Percentiles rank a stretch among this genome's conserved stretches.
Conservation (phyloP, 2,888 invertebrate species). For the Spisula solida region DNA sequence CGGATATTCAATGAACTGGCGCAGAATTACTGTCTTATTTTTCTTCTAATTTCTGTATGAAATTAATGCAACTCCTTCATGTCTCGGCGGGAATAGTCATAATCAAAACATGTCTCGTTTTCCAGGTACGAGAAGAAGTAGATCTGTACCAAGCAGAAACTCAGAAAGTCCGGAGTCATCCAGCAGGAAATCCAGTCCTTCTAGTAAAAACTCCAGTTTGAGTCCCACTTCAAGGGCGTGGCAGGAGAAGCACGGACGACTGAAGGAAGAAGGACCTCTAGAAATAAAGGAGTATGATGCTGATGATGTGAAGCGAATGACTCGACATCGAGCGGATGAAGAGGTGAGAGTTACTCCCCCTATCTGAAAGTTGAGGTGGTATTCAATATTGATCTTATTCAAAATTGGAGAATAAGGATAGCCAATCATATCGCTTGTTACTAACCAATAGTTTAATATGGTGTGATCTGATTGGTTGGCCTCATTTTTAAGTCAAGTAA, state of each 20-base stretch:
- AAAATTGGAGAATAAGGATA: too few species aligned
- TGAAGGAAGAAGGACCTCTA: conserved; percentile 82
- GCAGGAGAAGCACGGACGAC: conserved; percentile 79
- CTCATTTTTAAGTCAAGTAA: too few species aligned
- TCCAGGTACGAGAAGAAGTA: conserved; percentile 83
- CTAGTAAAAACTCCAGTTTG: conserved; percentile 74
- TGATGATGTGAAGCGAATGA: conserved; percentile 89
- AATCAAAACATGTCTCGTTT: not conserved
- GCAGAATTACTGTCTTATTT: too few species aligned
- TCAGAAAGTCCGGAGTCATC: conserved; percentile 80
- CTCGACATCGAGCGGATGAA: conserved; percentile 88
- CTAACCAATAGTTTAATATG: too few species aligned
- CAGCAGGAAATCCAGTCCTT: conserved; percentile 75
- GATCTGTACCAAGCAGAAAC: conserved; percentile 85
- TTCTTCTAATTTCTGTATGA: too few species aligned
- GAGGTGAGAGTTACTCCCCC: conserved; percentile 81
- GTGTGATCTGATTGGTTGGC: too few species aligned
- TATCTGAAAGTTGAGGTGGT: too few species aligned
- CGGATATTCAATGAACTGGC: too few species aligned
- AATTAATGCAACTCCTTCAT: too few species aligned
- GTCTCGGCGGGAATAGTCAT: too few species aligned
- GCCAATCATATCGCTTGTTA: too few species aligned
- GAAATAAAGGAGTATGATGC: conserved; percentile 88
- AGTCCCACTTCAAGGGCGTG: conserved; percentile 82
- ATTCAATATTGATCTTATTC: too few species aligned